Base-by-base conservation (phyloP, 1,140 invertebrate genomes). In the Euschistus heros region DNA sequence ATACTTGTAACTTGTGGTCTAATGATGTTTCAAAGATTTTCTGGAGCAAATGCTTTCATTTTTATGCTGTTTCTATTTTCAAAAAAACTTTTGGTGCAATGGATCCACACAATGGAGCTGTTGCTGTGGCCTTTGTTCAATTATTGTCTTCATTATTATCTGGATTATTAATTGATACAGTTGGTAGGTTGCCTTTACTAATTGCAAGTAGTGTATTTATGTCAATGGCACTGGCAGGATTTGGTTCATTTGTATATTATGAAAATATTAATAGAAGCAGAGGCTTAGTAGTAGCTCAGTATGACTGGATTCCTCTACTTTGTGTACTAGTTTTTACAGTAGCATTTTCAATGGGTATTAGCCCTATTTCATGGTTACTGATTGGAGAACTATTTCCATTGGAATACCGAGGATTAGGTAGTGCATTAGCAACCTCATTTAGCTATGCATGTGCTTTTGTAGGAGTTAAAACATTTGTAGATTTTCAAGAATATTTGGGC, bases 401-500 rank as follows among this genome's bases (percentile, higher is more conserved):
- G 50, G 87, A 91, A 74, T 89, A 90, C 70, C 81, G 90, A 68
- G 89, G 88, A 68, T 80, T 89, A 42, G 91, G 91, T 17, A 88
- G 87, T 66, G 87, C 89, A 44, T 80, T 94, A 70, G 88, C 89
- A 37, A 88, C 88, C 1, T 85, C 87, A 68, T 89, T 90, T 74
- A 92, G 87, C 73, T 92, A 94, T 81, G 81, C 88, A 14, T 91
- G 87, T 77, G 89, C 89, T 64, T 94, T 94, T 74, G 79, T 91
- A 18, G 87, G 91, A 42, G 91, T 93, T 13, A 93, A 93, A 76
- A 89, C 90, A 46, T 93, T 91, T 74, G 83, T 88, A 64, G 85
- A 90, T 72, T 84, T 94, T 72, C 84, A 90, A 75, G 71, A 80
- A 74, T 81, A 13, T 79, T 94, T 44, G 89, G 89, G 1, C 73